Base-by-base conservation (phyloP, 1,140 invertebrate species). In the Drosophila nasuta region DNA sequence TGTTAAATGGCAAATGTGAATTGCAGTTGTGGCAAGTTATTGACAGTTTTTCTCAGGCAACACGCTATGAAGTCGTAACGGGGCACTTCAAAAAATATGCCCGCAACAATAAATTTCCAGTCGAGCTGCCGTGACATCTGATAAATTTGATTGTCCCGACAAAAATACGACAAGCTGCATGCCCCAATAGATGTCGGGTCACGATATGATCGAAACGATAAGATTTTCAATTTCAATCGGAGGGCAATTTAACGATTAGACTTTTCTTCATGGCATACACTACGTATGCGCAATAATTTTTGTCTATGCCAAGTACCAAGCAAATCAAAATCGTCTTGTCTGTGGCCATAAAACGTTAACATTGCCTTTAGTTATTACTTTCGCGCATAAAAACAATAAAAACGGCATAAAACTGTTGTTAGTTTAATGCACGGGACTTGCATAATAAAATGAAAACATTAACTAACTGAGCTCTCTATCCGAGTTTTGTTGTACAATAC, bases 171-270 rank as follows among this genome's bases (percentile, higher is more conserved):
- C 11, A 48, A 20, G 13, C 28, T 49, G 68, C 60, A 64, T 41
- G 60, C 56, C 35, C 8, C 35, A 38, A 38, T 25, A 25, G 20
- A 4, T 3, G 20, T 38, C 57, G 6, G 68, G 74, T 74, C 81
- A 81, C 78, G 75, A 86, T 56, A 81, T 81, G 54, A 77, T 72
- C 75, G 81, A 59, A 81, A 6, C 66, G 75, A 81, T 81, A 71
- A 86, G 75, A 81, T 85, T 81, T 86, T 86, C 82, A 81, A 81
- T 85, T 85, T 86, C 70, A 70, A 85, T 86, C 57, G 58, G 30
- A 35, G 60, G 62, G 49, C 69, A 76, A 77, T 69, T 52, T 57
- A 59, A 67, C 52, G 66, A 68, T 68, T 63, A 75, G 73, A 52
- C 35, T 54, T 67, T 67, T 17, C 20, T 11, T 33, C 30, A 8